Percentiles rank a stretch among this genome's conserved stretches.
phyloP scores from a whole-genome alignment of 2,888 invertebrate species.

The Eueremaeus valkanovi region DNA sequence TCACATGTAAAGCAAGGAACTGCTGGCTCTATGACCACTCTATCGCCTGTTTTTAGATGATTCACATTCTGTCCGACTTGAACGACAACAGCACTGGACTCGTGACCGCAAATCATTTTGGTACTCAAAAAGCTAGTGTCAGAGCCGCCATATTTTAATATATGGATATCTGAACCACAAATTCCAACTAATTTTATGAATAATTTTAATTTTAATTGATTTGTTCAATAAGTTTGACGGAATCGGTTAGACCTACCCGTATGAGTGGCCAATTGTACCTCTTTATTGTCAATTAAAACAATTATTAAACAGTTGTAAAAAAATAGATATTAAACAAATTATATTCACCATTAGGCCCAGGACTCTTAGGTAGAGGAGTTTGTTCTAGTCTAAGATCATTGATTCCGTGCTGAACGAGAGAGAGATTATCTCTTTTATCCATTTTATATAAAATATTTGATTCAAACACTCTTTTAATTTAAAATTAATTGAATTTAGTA shows the following conservation, averaged over 20 bases:
- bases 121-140: slow-evolving; percentile 76
- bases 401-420: slow-evolving; percentile 10
- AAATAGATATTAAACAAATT: not conserved
- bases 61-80: slow-evolving; percentile 60
- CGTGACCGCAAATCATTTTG: slow-evolving; percentile 95
- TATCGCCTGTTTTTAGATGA: slow-evolving; percentile 41
- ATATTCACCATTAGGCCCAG: slow-evolving; percentile 21
- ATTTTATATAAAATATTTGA: not conserved
- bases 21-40: slow-evolving; percentile 44
- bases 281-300: not conserved
- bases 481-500: too few species aligned
- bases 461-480: too few species aligned
- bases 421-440: slow-evolving; percentile 16
- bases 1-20: slow-evolving; percentile 43
- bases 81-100: slow-evolving; percentile 61
- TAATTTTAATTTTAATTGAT: not conserved
- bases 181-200: slow-evolving; percentile 61
- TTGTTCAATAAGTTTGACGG: not conserved
- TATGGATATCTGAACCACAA: slow-evolving; percentile 91
- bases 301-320: not conserved
- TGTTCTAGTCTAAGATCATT: slow-evolving; percentile 35
- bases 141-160: slow-evolving; percentile 75
- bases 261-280: slow-evolving; percentile 10
- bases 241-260: not conserved
- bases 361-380: slow-evolving; percentile 4